A percentile compares a stretch with the other conserved stretches of the same genome.
Conservation (phyloP, 64 coral and sea anemone genomes). For the Anthopleura sola region DNA sequence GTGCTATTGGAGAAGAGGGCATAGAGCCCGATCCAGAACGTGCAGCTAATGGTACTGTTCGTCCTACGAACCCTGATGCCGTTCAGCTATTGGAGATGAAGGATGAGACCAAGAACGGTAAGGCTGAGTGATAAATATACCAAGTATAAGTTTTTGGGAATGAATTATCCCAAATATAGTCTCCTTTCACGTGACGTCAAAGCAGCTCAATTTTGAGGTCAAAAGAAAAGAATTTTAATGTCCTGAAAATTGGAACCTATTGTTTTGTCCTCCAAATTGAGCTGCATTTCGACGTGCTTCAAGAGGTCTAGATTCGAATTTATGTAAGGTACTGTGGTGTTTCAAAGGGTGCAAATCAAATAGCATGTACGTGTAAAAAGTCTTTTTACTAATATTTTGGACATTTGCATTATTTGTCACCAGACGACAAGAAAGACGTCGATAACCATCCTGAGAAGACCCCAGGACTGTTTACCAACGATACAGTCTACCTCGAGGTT, state of each 20-base stretch:
- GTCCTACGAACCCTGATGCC: neutral
- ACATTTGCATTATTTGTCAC: neutral
- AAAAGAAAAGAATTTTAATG: too few relatives aligned
- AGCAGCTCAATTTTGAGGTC: too few relatives aligned
- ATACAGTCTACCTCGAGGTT: constrained; percentile 33
- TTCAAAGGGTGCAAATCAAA: too few relatives aligned
- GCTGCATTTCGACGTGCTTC: too few relatives aligned
- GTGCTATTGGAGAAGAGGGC: constrained; percentile 35
- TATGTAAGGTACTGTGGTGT: too few relatives aligned
- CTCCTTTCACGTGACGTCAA: too few relatives aligned
- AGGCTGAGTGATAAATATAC: neutral
- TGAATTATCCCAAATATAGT: too few relatives aligned
- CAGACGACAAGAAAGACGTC: neutral
- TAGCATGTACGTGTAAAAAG: neutral
- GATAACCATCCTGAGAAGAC: neutral
- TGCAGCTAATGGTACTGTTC: constrained; percentile 15
- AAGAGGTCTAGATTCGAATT: too few relatives aligned
- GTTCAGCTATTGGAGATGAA: constrained; percentile 40
- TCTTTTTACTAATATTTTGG: neutral
- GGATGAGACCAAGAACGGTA: constrained; percentile 33
- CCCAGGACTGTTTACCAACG: neutral
- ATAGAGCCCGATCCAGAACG: neutral
- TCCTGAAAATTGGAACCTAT: too few relatives aligned
- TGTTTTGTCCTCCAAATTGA: too few relatives aligned
- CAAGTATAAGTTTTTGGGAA: neutral